A percentile compares a stretch with the other conserved stretches of the same genome.
Conservation (phyloP, 2,888 invertebrate species). For the Aphidius colemani region DNA sequence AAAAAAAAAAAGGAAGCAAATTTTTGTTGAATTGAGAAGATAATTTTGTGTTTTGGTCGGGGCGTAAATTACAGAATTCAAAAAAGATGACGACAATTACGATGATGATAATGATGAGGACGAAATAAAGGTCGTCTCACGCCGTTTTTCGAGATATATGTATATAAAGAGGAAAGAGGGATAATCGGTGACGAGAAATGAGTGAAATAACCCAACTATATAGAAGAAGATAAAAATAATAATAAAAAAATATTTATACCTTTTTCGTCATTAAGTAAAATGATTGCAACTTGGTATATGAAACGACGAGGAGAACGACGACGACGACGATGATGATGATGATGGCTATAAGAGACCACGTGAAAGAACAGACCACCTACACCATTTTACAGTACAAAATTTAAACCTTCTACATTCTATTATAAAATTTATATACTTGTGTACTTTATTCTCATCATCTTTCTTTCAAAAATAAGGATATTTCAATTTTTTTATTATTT, state of each 20-base stretch:
- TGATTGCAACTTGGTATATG: conserved; percentile 39
- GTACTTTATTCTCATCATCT: not conserved
- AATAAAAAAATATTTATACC: not conserved
- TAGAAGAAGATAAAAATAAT: too few species aligned
- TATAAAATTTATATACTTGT: too few species aligned
- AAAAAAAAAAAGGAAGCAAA: not conserved
- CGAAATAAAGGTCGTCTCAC: conserved; percentile 6
- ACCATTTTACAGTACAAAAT: conserved; percentile 30
- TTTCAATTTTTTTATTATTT: not conserved
- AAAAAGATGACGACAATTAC: conserved; percentile 12
- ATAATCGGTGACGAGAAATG: not conserved
- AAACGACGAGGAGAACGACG: too few species aligned
- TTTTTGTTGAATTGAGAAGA: not conserved
- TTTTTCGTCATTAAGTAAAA: conserved; percentile 49
- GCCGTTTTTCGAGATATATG: not conserved
- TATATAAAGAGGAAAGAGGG: not conserved
- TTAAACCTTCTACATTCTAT: not conserved
- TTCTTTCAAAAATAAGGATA: not conserved
- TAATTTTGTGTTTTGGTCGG: not conserved
- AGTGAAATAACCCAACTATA: too few species aligned
- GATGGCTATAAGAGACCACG: too few species aligned
- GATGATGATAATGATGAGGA: conserved; percentile 19
- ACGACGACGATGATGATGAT: too few species aligned
- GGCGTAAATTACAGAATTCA: conserved; percentile 22
- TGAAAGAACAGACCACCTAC: conserved; percentile 45